These are phyloP conservation scores for Clostera curtula DNA, from an alignment of 2,888 invertebrate genomes.

Conservation along the genomic window DNA sequence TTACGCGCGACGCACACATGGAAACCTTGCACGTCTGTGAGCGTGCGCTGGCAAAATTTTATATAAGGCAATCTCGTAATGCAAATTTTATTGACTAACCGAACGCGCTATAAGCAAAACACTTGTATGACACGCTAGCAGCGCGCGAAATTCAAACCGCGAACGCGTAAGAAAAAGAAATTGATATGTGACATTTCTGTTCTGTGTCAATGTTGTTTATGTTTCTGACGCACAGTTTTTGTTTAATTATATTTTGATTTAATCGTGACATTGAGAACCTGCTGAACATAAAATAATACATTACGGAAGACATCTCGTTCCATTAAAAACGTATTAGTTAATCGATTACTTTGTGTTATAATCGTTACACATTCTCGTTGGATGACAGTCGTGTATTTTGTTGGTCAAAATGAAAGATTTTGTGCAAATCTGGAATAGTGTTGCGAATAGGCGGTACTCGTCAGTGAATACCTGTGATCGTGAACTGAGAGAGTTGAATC, in stretches of 20 bases:
- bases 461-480: slow-evolving; percentile 58
- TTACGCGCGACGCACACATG: slow-evolving; percentile 15
- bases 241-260: neutral
- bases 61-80: slow-evolving; percentile 22
- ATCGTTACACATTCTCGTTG: slow-evolving; percentile 11
- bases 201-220: neutral
- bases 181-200: slow-evolving; percentile 12
- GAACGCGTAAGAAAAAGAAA: slow-evolving; percentile 5
- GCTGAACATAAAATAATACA: slow-evolving; percentile 9
- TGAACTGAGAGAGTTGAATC: slow-evolving; percentile 50
- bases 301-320: slow-evolving; percentile 16
- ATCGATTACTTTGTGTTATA: slow-evolving; percentile 18
- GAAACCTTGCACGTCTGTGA: slow-evolving; percentile 7
- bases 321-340: slow-evolving; percentile 27
- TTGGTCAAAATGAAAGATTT: slow-evolving; percentile 79
- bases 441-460: slow-evolving; percentile 72
- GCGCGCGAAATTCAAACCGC: slow-evolving; percentile 19
- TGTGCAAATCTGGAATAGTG: slow-evolving; percentile 72
- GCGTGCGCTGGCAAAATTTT: slow-evolving; percentile 27
- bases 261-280: slow-evolving; percentile 13
- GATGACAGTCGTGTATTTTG: too few relatives aligned
- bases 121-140: slow-evolving; percentile 10
- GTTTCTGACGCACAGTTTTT: neutral
- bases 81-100: slow-evolving; percentile 22
- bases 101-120: slow-evolving; percentile 19